Conservation (phyloP, 2,888 invertebrate genomes). For the Tipula vernalis region DNA sequence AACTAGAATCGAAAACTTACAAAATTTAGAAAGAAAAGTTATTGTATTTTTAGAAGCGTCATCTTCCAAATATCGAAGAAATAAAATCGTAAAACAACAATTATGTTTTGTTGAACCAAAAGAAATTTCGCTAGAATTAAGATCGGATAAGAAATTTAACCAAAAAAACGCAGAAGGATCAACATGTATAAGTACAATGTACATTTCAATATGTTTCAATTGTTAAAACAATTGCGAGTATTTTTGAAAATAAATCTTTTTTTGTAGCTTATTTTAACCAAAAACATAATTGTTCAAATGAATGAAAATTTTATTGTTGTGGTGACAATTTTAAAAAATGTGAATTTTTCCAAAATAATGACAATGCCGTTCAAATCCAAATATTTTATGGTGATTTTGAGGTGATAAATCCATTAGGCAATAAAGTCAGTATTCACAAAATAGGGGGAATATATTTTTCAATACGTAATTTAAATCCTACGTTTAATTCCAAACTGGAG, state of each 20-base stretch:
- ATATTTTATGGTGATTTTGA: neutral
- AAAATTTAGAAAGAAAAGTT: neutral
- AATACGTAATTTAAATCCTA: neutral
- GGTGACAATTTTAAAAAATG: neutral
- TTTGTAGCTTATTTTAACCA: neutral
- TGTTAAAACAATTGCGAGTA: neutral
- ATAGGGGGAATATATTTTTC: neutral
- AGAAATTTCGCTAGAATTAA: neutral
- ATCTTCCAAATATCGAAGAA: neutral
- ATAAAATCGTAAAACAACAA: neutral
- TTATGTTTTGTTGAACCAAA: neutral
- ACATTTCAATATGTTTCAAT: neutral
- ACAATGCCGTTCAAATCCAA: neutral
- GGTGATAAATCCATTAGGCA: neutral
- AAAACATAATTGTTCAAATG: neutral
- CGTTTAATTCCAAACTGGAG: neutral
- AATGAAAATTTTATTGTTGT: neutral
- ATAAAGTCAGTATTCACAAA: neutral
- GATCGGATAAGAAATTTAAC: neutral
- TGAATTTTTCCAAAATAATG: neutral
- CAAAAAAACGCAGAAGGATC: neutral
- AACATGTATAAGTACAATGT: neutral
- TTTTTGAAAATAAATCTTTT: neutral
- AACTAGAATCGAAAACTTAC: neutral
- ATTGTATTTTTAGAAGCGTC: neutral